Percentiles rank a stretch among this genome's conserved stretches.
phyloP scores from a whole-genome alignment of 2,113 vertebrate species.

The Petrocephalus zakoni region DNA sequence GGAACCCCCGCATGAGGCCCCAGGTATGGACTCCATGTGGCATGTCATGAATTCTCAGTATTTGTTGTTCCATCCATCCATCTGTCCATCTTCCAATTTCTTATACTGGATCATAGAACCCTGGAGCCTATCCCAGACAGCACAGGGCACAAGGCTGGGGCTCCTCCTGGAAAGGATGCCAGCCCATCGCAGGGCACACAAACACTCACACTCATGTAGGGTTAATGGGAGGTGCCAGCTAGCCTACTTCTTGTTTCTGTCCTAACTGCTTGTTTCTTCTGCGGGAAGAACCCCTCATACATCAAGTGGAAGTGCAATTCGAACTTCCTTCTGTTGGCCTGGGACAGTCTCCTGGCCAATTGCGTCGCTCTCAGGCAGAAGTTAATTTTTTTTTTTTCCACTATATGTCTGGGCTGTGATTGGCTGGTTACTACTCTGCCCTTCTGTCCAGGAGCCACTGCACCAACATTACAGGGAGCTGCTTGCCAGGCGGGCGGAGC shows the following conservation, averaged over 20 bases:
- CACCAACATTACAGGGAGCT: slow-evolving; percentile 91
- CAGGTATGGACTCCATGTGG: slow-evolving; percentile 63
- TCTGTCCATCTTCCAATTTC: background rate
- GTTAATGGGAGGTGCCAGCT: background rate
- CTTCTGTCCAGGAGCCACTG: slow-evolving; percentile 73
- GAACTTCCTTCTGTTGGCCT: background rate
- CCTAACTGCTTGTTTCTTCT: background rate
- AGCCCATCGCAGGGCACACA: background rate
- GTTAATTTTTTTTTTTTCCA: background rate
- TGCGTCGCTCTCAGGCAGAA: slow-evolving; percentile 41
- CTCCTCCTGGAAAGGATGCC: background rate
- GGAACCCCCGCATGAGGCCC: slow-evolving; percentile 93
- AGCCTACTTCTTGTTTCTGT: background rate
- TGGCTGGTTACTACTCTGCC: slow-evolving; percentile 16
- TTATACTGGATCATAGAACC: too few species aligned
- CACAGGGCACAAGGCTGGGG: background rate
- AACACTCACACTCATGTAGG: background rate
- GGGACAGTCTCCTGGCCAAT: slow-evolving; percentile 35
- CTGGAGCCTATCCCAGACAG: background rate
- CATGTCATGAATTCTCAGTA: background rate
- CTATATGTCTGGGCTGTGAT: background rate
- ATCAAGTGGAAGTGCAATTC: background rate
- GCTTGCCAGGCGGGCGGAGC: slow-evolving; percentile 82
- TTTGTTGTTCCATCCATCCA: background rate
- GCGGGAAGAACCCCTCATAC: background rate